Percentiles rank a stretch among this genome's conserved stretches.
Evolutionary conservation across 2,888 invertebrate genomes (phyloP).

Genomic region (Toxonevra muliebris): DNA sequence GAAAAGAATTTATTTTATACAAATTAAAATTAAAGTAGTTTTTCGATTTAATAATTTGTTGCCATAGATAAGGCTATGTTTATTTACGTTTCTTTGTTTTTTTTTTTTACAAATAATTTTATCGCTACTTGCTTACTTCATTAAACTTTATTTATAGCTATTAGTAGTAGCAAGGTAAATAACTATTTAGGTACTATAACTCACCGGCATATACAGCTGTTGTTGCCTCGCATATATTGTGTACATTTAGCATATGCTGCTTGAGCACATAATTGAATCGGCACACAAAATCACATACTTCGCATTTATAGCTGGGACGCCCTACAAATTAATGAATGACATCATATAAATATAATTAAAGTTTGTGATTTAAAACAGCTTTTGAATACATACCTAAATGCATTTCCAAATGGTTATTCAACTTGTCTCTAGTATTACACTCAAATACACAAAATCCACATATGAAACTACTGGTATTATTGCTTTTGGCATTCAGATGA

Average conservation of each 20-base stretch:
- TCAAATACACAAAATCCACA: constrained; percentile 32
- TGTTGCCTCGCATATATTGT: background rate
- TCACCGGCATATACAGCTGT: no score
- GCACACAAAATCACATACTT: constrained; percentile 27
- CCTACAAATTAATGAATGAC: constrained; percentile 15
- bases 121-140: no score
- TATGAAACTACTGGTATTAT: constrained; percentile 6
- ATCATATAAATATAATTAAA: no score
- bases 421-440: constrained; percentile 19
- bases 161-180: no score
- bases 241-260: constrained; percentile 24
- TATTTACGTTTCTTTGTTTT: no score
- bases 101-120: no score
- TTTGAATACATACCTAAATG: constrained; percentile 27
- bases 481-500: constrained; percentile 5
- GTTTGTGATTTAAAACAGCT: background rate
- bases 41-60: no score
- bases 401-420: constrained; percentile 29
- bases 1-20: no score
- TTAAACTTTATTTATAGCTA: no score
- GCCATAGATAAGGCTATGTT: no score
- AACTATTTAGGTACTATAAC: no score
- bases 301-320: constrained; percentile 28
- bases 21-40: no score
- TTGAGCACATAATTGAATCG: constrained; percentile 32